Evolutionary conservation across 2,888 invertebrate genomes (phyloP), one percentile per base, ranked within the genome.

Genomic region (Lampropteryx suffumata): DNA sequence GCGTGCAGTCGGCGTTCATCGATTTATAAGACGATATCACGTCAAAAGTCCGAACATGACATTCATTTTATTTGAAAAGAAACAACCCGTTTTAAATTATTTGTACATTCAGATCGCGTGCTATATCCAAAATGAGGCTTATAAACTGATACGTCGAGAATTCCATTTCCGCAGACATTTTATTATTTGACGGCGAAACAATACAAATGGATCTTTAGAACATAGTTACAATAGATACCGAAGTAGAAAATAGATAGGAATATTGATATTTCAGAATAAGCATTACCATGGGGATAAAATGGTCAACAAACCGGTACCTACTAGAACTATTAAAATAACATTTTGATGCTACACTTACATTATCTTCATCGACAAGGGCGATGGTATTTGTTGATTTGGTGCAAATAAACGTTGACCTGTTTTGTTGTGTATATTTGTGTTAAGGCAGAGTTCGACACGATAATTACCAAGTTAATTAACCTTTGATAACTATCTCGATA

Each of bases 241-340:
- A 34, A 34, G 27, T 45, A 24, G n/a, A n/a, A n/a, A n/a, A n/a
- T 10, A 24, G 36, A 13, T 11, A 36, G 8, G 44, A 24, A 21
- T 41, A 44, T 50, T 45, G 45, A 50, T 45, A 41, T 9, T 14
- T 50, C 21, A 36, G 36, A 46, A 46, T 42, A 42, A 42, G 42
- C 26, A 52, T 52, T 33, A n/a, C 52, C 52, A 52, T 52, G 47
- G 47, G n/a, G 8, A 52, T 43, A 12, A n/a, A 27, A 14, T 8
- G 17, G 27, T 40, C 48, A 48, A 53, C 48, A 48, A 14, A n/a
- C 5, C 24, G n/a, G n/a, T 5, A 26, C 17, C 10, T n/a, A 36
- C 36, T 47, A 10, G 14, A 14, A 34, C 29, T 47, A 47, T 52
- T 43, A 41, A 35, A 52, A 43, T 26, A 47, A 40, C 39, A 9